A percentile compares a stretch with the other conserved stretches of the same genome.
These are phyloP conservation scores for Malurus leucopterus DNA, from an alignment of 2,797 vertebrate species.

Conservation along the genomic window DNA sequence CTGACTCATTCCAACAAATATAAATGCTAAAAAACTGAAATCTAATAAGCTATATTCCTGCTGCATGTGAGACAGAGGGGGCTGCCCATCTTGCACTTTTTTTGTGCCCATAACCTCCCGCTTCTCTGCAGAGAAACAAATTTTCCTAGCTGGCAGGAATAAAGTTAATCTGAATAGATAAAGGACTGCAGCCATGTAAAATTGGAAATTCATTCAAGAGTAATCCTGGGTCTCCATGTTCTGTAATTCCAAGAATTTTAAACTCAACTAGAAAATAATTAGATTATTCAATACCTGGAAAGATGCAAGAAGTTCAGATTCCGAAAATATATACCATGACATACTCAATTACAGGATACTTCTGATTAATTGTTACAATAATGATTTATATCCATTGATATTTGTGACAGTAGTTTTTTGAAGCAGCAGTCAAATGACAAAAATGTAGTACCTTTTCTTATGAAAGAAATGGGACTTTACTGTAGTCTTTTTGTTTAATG, in stretches of 20 bases:
- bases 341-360: not conserved
- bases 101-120: not conserved
- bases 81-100: not conserved
- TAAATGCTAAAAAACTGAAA: not conserved
- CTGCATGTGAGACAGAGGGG: not conserved
- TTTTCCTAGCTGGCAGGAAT: not conserved
- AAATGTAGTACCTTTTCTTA: not conserved
- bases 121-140: not conserved
- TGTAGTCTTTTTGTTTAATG: not conserved
- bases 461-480: not conserved
- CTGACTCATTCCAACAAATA: not conserved
- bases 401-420: not conserved
- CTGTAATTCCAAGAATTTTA: not conserved
- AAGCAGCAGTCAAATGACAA: not conserved
- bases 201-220: not conserved
- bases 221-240: not conserved
- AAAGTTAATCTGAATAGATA: not conserved
- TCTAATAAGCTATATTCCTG: not conserved
- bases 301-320: rapidly evolving
- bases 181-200: not conserved
- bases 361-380: not conserved
- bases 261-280: not conserved
- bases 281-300: not conserved
- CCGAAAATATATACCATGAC: not conserved
- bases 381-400: not conserved